Base-by-base conservation (phyloP, 2,797 vertebrate genomes). In the Dallia pectoralis region DNA sequence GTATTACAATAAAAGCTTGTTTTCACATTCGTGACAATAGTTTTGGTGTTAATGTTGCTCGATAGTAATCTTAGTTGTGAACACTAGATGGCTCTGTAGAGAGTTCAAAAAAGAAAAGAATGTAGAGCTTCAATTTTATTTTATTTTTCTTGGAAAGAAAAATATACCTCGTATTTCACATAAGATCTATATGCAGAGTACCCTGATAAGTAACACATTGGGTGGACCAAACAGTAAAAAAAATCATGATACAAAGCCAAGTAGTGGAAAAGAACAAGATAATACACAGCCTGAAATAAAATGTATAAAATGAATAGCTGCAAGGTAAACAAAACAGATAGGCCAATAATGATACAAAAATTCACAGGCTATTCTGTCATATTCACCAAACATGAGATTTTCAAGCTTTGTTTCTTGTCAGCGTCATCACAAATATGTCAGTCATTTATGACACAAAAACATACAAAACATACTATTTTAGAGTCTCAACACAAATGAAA, bases 81-180 rank as follows among this genome's bases (percentile, higher is more conserved):
- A 70, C 74, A 73, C 67, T 76, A 70, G 61, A 49, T 73, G 67
- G 71, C 4, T 40, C 25, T 49, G 18, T 4, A 73, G 48, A 71
- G 69, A 33, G 27, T 29, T 67, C 61, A 62, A 18, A 53, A 19
- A 19, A 72, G 30, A 5, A 16, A 67, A 63, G 64, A 56, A 22
- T 11, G 7, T 22, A 53, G 2, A 65, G 8, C 29, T 19, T 47
- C 1, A 67, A 25, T 1, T 12, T 53, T 67, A 32, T 69, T 56
- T 75, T 82, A 44, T 86, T 82, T 91, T 91, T 85, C 88, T 89
- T 91, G 85, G 73, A 86, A 88, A 87, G 86, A 76, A 86, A 49
- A 89, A 88, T 84, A 86, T 65, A 81, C 71, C 81, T 84, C 67
- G 87, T 73, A 89, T 89, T 84, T 81, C 84, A 88, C 85, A 87